Evolutionary conservation across 2,113 vertebrate species (phyloP), one percentile per base, ranked within the genome.

Genomic region (Centropristis striata): DNA sequence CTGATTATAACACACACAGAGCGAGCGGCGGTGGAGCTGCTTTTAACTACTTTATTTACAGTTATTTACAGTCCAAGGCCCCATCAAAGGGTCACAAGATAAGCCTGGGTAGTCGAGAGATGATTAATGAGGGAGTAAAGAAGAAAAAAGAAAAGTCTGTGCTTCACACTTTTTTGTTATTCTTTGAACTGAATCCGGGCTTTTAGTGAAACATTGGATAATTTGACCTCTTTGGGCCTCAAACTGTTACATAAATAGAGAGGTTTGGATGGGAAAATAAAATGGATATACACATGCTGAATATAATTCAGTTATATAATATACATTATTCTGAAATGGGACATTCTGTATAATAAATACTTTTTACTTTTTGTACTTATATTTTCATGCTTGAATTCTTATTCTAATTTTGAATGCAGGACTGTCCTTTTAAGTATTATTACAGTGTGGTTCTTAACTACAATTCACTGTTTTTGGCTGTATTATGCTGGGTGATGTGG

Each of bases 191-290:
- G 23, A 65, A 42, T 60, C 12, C 44, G 46, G 23, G 18, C 16
- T 61, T 69, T 58, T 46, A 53, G 37, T 53, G 47, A 53, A 80
- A 53, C 21, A 61, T 20, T 32, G 20, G 6, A 50, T 57, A 4
- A 8, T 68, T 54, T 53, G 12, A 73, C 36, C 20, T 66, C 21
- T 41, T 8, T 71, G 5, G 9, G 11, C 36, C n/a, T 36, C 54
- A 21, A 32, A 42, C 64, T 21, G 12, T 71, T 23, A 64, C 16
- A 13, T 32, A 6, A 32, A 32, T 32, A 32, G 23, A 12, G 5
- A 32, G 21, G 37, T 44, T 36, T 21, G 16, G 37, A 64, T 37
- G 2, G 9, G 5, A 10, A 14, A 58, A 32, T 32, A 32, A 32
- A 32, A 32, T 4, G 32, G 32, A 32, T 4, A 32, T 32, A n/a